Conservation (phyloP, 2,797 vertebrate species). For the Anas georgica region DNA sequence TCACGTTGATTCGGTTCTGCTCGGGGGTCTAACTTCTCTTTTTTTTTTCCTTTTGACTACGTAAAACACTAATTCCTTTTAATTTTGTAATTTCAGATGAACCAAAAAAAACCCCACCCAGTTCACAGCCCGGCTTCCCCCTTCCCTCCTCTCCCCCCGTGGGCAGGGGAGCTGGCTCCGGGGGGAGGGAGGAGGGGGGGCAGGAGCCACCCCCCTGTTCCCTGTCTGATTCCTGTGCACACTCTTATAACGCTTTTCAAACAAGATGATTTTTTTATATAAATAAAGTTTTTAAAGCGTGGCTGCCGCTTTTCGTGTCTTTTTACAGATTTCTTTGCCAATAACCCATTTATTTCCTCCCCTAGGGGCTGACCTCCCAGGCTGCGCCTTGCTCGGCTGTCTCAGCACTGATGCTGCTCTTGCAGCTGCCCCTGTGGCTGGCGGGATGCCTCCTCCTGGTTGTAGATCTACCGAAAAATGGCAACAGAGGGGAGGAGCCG, state of each 20-base stretch:
- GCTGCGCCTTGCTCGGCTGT: neutral
- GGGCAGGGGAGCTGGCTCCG: neutral
- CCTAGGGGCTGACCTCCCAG: neutral
- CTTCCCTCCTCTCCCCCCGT: neutral
- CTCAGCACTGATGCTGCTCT: no score
- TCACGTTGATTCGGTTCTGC: conserved; percentile 36
- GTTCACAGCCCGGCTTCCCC: neutral
- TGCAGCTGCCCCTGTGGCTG: no score
- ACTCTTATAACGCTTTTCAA: conserved; percentile 83
- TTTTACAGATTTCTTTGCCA: no score
- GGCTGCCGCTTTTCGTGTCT: neutral
- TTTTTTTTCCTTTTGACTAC: conserved; percentile 62
- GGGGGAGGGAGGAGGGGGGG: neutral
- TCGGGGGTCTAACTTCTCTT: conserved; percentile 64
- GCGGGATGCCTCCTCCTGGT: neutral
- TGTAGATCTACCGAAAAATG: neutral
- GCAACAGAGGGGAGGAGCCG: neutral
- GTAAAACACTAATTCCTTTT: conserved; percentile 79
- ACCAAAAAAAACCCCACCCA: conserved; percentile 72
- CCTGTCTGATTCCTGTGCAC: conserved; percentile 71
- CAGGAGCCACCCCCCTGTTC: conserved; percentile 15
- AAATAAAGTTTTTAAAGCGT: conserved; percentile 86
- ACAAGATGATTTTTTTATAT: conserved; percentile 84
- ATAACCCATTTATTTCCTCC: no score
- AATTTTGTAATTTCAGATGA: conserved; percentile 70